Percentiles rank a stretch among this genome's conserved stretches.
Conservation (phyloP, 2,113 vertebrate genomes). For the Notothenia rossii region DNA sequence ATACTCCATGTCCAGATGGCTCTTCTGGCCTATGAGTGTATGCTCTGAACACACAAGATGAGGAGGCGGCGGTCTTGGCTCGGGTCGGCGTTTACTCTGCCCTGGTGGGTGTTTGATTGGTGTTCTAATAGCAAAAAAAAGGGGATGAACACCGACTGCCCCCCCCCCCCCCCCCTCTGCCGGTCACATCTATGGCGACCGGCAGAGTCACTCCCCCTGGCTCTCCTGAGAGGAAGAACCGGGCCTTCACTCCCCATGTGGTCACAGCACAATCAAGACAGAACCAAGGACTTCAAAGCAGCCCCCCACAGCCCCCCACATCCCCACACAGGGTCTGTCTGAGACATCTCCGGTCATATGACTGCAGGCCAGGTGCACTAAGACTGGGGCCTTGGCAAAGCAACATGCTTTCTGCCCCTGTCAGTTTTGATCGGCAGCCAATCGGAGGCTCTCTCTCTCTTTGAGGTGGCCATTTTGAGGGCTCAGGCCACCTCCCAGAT, state of each 20-base stretch:
- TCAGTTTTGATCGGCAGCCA: slow-evolving; percentile 75
- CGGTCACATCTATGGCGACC: slow-evolving; percentile 38
- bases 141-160: slow-evolving; percentile 15
- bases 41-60: slow-evolving; percentile 44
- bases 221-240: slow-evolving; percentile 63
- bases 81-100: slow-evolving; percentile 9
- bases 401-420: slow-evolving; percentile 49
- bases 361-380: slow-evolving; percentile 77
- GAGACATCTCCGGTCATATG: slow-evolving; percentile 79
- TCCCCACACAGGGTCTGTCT: slow-evolving; percentile 67
- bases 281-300: slow-evolving; percentile 73
- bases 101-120: slow-evolving; percentile 49
- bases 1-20: slow-evolving; percentile 33
- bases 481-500: slow-evolving; percentile 64
- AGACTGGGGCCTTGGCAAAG: slow-evolving; percentile 70
- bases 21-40: slow-evolving; percentile 18
- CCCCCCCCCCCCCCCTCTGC: slow-evolving; percentile 32
- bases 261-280: slow-evolving; percentile 62
- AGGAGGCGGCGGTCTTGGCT: slow-evolving; percentile 42
- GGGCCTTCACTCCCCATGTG: slow-evolving; percentile 55
- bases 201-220: slow-evolving; percentile 54
- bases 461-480: slow-evolving; percentile 64
- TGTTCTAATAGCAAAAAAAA: slow-evolving; percentile 39
- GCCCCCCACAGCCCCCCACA: slow-evolving; percentile 40
- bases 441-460: slow-evolving; percentile 54